Evolutionary conservation across 2,113 vertebrate species (phyloP).

Genomic region (Gallinago undulata): DNA sequence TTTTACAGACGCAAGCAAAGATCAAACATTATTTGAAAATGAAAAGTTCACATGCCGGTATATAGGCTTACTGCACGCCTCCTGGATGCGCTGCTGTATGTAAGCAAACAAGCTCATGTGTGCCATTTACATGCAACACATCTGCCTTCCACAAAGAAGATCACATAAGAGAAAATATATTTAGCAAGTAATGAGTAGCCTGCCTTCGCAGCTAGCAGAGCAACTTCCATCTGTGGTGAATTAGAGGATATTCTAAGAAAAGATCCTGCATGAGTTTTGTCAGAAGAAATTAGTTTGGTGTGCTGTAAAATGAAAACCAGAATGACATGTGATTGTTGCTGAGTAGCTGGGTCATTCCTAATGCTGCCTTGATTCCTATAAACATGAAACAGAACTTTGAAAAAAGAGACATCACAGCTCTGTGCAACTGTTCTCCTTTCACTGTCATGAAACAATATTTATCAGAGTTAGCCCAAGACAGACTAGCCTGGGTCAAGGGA

Average conservation of each 20-base stretch:
- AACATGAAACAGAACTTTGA: slow-evolving; percentile 45
- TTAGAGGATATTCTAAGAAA: slow-evolving; percentile 46
- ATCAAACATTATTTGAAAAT: background rate
- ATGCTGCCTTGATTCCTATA: slow-evolving; percentile 32
- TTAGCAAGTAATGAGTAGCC: slow-evolving; percentile 36
- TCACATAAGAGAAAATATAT: slow-evolving; percentile 26
- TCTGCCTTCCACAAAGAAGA: slow-evolving; percentile 8
- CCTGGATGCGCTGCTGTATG: background rate
- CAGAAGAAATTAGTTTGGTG: slow-evolving; percentile 59
- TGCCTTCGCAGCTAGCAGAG: background rate
- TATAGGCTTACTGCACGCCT: background rate
- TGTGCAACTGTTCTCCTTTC: slow-evolving; percentile 2
- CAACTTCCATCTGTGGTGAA: slow-evolving; percentile 54
- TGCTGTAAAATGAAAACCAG: slow-evolving; percentile 62
- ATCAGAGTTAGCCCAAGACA: slow-evolving; percentile 1
- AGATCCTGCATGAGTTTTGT: slow-evolving; percentile 43
- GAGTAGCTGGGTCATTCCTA: slow-evolving; percentile 37
- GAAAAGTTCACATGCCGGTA: background rate
- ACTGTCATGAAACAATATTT: background rate
- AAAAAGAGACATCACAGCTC: slow-evolving; percentile 50
- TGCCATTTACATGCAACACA: background rate
- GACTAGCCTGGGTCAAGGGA: background rate
- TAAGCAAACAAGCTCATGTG: background rate
- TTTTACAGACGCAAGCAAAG: background rate
- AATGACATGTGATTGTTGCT: slow-evolving; percentile 23